phyloP scores from a whole-genome alignment of 2,113 vertebrate genomes.

The Brachyhypopomus occidentalis region DNA sequence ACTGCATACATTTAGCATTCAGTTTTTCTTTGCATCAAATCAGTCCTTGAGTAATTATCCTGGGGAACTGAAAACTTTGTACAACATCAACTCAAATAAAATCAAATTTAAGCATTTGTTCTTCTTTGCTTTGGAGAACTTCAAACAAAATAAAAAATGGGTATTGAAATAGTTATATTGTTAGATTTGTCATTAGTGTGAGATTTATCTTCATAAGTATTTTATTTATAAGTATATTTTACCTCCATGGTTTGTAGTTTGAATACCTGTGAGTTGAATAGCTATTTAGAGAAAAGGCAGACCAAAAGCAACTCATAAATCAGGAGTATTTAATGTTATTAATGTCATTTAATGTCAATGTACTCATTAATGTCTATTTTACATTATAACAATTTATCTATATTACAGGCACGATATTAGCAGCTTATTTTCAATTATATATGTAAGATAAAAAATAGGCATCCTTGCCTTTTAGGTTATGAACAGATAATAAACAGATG shows the following conservation, averaged over 20 bases:
- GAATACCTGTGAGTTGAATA: constrained; percentile 87
- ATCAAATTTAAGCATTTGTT: too few species aligned
- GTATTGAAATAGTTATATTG: constrained; percentile 21
- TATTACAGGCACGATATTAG: background rate
- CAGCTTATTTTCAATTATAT: background rate
- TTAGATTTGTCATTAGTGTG: constrained; percentile 67
- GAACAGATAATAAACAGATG: background rate
- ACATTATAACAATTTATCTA: background rate
- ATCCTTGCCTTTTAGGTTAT: background rate
- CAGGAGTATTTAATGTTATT: constrained; percentile 32
- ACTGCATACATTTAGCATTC: constrained; percentile 11
- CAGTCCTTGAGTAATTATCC: background rate
- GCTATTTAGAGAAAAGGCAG: constrained; percentile 91
- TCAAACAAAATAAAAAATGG: constrained; percentile 16
- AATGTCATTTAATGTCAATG: background rate
- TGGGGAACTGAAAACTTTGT: constrained; percentile 11
- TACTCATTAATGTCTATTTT: background rate
- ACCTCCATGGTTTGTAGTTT: constrained; percentile 91
- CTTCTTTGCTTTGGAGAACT: constrained; percentile 23
- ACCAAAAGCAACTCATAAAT: constrained; percentile 73
- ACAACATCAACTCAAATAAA: background rate
- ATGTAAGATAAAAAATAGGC: background rate
- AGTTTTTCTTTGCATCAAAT: background rate
- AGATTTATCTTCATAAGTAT: constrained; percentile 55
- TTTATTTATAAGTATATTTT: constrained; percentile 82